These are phyloP conservation scores for Trichogramma pretiosum DNA, from an alignment of 1,140 invertebrate species.

Conservation along the genomic window DNA sequence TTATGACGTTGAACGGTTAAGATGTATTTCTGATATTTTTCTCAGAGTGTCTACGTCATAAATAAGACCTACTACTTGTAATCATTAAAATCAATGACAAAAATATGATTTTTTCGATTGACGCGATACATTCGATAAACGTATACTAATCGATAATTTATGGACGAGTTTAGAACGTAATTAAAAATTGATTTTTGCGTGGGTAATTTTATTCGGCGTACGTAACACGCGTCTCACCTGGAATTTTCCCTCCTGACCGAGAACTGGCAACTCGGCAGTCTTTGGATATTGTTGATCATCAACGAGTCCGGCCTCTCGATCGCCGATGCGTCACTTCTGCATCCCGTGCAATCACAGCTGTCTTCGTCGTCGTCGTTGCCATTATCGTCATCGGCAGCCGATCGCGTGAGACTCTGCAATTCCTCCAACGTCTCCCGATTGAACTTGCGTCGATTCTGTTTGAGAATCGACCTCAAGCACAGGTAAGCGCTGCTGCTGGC, in stretches of 20 bases:
- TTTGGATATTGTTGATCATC: constrained; percentile 31
- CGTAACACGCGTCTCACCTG: no score
- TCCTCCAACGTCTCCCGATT: constrained; percentile 38
- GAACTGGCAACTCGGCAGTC: constrained; percentile 14
- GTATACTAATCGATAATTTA: no score
- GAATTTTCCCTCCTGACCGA: constrained; percentile 10
- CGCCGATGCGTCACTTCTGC: background rate
- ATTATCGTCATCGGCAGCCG: background rate
- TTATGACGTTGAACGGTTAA: no score
- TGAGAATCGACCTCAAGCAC: constrained; percentile 39
- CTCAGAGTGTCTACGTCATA: no score
- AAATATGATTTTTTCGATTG: no score
- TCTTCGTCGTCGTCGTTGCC: background rate
- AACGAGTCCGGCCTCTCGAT: constrained; percentile 9
- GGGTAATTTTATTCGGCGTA: no score
- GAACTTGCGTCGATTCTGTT: constrained; percentile 36
- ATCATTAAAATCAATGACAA: no score
- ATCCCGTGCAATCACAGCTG: constrained; percentile 3
- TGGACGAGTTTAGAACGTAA: no score
- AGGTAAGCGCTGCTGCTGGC: constrained; percentile 30
- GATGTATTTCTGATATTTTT: no score
- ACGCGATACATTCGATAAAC: no score
- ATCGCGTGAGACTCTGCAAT: constrained; percentile 15
- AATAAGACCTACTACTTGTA: no score
- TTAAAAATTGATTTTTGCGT: no score